A percentile compares a stretch with the other conserved stretches of the same genome.
Evolutionary conservation across 2,888 invertebrate genomes (phyloP).

Genomic region (Glyphotaelius pellucidus): DNA sequence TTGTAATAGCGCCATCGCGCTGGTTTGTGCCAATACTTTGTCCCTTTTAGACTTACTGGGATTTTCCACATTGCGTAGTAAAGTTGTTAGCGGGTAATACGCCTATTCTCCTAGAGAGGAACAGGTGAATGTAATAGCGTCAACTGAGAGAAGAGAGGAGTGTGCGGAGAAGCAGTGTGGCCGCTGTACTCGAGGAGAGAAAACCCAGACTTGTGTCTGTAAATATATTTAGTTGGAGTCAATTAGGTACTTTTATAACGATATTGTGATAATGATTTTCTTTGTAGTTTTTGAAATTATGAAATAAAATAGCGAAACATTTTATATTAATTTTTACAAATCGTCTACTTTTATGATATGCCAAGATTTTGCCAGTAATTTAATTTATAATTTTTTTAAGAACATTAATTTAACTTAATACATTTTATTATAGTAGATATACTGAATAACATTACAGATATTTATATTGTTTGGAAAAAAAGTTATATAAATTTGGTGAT

Average conservation of each 20-base stretch:
- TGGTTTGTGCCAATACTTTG: background rate
- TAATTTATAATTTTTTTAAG: conserved; percentile 8
- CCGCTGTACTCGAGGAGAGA: conserved; percentile 20
- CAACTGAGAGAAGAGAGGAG: background rate
- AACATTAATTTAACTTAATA: background rate
- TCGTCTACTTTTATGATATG: background rate
- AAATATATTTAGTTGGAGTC: conserved; percentile 60
- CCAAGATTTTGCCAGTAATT: conserved; percentile 47
- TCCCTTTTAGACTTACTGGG: background rate
- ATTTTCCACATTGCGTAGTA: background rate
- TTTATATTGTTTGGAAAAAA: background rate
- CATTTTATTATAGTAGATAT: background rate
- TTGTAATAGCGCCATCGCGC: background rate
- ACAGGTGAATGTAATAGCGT: background rate
- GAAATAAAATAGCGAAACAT: conserved; percentile 31
- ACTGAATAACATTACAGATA: background rate
- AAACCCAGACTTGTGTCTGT: conserved; percentile 45
- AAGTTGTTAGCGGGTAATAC: background rate
- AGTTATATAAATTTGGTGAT: background rate
- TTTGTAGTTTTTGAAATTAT: conserved; percentile 54
- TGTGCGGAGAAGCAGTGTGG: background rate
- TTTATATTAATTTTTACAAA: background rate
- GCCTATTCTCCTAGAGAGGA: background rate
- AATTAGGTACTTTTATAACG: conserved; percentile 62
- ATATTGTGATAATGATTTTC: conserved; percentile 61